Base-by-base conservation (phyloP, 2,888 invertebrate genomes). In the Apeira syringaria region DNA sequence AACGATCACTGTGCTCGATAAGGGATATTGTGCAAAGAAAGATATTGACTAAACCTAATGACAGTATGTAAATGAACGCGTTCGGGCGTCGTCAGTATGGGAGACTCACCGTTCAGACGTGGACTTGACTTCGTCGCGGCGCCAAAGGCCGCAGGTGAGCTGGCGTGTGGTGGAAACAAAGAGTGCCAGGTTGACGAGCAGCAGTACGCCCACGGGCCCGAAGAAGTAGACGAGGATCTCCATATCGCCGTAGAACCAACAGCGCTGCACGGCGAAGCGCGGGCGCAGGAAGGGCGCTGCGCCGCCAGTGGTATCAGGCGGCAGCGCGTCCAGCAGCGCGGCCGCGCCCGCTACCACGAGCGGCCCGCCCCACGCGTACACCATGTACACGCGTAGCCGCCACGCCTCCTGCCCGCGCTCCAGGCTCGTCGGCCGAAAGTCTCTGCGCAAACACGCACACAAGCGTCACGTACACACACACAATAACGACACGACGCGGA, bases 331-430 rank as follows among this genome's bases (percentile, higher is more conserved):
- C 53, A 96, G 90, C 62, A 94, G 90, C 32, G 94, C 93, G 4
- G 94, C 96, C 38, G 94, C 91, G 43, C 93, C 93, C 37, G 95
- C 94, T 61, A 97, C 93, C 56, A 94, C 64, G 55, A 96, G 91
- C 33, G 97, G 96, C 34, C 94, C 93, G 56, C 96, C 96, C 96
- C 96, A 96, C 51, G 97, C 96, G 86, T 96, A 97, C 63, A 94
- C 91, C 63, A 93, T 93, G 87, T 96, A 97, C 61, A 96, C 91
- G 41, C 95, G 92, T 61, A 96, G 91, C 41, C 96, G 92, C 69
- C 95, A 92, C 52, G 93, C 91, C 84, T 96, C 96, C 90, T 96
- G 96, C 59, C 94, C 94, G 79, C 95, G 95, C 84, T 96, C 96
- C 80, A 96, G 89, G 67, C 94, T 94, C 65, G 96, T 95, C 51